Evolutionary conservation across 2,113 vertebrate genomes (phyloP), one percentile per base, ranked within the genome.

Genomic region (Antennarius striatus): DNA sequence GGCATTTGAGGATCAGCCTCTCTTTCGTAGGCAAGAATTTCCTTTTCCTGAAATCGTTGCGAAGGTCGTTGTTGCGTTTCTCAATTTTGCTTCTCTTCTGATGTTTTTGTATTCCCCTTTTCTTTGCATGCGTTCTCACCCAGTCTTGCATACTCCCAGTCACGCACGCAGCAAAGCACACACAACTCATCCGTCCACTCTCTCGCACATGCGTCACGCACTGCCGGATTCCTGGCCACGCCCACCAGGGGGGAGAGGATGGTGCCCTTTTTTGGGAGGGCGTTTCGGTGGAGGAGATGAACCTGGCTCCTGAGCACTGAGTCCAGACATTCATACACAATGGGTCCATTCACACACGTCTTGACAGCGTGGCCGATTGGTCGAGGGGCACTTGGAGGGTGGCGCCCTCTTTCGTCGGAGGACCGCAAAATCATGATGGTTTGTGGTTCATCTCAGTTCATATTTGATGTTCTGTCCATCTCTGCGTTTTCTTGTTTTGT

Each of bases 251-350:
- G 32, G 79, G 71, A 73, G 86, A 73, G 64, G 83, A 92, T 90
- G 91, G 92, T 83, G 80, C 85, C 90, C 92, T 75, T 83, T 82
- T 56, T 22, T 22, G 22, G 22, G 90, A 52, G 92, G 93, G 93
- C 93, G 90, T 94, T 85, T 87, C 68, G 89, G 91, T 86, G 89
- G 93, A 94, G 88, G 86, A 95, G 93, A 91, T 87, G 92, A 94
- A 94, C 91, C 93, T 93, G 95, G 94, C 93, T 95, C 94, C 93
- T 89, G 89, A 89, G 90, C 91, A 88, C 81, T 73, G 94, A 93
- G 94, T 92, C 95, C 96, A 95, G 93, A 92, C 95, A 96, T 90
- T 95, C 95, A 94, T 87, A 94, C 94, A 94, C 93, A 94, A 90
- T 86, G 85, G 94, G 95, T 93, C 93, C 96, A 96, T 87, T 96